These are phyloP conservation scores for Rhimphoctona megacephalus DNA, from an alignment of 2,888 invertebrate species.

Conservation along the genomic window DNA sequence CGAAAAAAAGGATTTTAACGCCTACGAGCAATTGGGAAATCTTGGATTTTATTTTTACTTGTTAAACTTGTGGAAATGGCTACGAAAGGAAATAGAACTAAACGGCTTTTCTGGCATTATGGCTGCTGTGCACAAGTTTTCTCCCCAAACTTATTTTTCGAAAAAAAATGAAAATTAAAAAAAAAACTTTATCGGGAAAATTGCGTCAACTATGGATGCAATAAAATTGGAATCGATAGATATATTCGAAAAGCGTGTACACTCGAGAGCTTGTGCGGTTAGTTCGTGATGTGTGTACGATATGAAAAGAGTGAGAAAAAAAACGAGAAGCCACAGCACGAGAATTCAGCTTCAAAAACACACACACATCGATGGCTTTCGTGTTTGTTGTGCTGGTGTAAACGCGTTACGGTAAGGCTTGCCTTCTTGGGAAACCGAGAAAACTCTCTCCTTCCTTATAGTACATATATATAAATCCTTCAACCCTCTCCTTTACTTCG, in stretches of 20 bases:
- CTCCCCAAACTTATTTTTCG: not conserved
- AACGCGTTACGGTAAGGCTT: slow-evolving; percentile 49
- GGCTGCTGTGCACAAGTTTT: not conserved
- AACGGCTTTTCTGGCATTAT: not conserved
- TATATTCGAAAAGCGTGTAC: not conserved
- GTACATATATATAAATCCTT: not conserved
- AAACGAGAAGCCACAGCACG: not conserved
- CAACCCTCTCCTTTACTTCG: not conserved
- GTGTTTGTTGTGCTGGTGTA: slow-evolving; percentile 14
- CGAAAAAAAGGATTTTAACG: not conserved
- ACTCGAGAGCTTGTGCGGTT: slow-evolving; percentile 12
- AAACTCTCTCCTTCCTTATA: slow-evolving; percentile 4
- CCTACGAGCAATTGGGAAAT: not conserved
- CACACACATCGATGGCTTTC: slow-evolving; percentile 8
- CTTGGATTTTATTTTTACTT: not conserved
- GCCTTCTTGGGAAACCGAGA: slow-evolving; percentile 41
- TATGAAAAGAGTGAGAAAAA: not conserved
- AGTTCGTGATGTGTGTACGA: slow-evolving; percentile 15
- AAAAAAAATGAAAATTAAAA: not conserved
- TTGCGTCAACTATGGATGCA: not conserved
- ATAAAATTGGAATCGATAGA: not conserved
- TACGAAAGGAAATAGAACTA: not conserved
- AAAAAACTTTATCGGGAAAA: not conserved
- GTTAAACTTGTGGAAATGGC: not conserved
- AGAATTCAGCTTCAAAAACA: slow-evolving; percentile 35